phyloP scores from a whole-genome alignment of 2,888 invertebrate species.

The Melinaea marsaeus region DNA sequence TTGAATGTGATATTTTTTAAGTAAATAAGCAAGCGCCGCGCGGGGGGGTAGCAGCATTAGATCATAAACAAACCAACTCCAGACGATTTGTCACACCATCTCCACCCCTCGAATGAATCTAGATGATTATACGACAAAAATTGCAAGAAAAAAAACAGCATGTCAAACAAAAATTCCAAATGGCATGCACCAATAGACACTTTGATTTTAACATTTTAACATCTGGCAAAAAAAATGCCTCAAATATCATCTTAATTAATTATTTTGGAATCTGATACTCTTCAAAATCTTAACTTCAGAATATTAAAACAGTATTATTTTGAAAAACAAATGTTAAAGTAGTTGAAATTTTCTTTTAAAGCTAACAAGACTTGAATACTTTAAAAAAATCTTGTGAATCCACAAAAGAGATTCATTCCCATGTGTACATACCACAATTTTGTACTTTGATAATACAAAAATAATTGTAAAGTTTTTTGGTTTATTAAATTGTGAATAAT shows the following conservation, averaged over 20 bases:
- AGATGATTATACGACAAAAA: not conserved
- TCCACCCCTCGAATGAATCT: conserved; percentile 52
- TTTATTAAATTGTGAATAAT: conserved; percentile 18
- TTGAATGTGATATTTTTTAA: conserved; percentile 63
- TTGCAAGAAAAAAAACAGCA: not conserved
- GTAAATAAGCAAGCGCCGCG: conserved; percentile 49
- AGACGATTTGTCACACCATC: conserved; percentile 51
- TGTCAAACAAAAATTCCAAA: conserved; percentile 1
- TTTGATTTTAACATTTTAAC: not conserved
- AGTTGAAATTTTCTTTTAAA: too few species aligned
- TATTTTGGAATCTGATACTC: too few species aligned
- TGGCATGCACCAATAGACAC: not conserved
- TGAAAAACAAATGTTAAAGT: too few species aligned
- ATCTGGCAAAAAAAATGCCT: not conserved
- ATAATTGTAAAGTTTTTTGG: conserved; percentile 22
- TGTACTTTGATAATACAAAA: conserved; percentile 33
- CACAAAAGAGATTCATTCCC: conserved; percentile 39
- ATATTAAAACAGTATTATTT: too few species aligned
- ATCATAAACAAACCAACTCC: conserved; percentile 41
- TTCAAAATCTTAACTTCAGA: too few species aligned
- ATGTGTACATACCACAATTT: conserved; percentile 55
- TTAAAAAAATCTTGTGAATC: not conserved
- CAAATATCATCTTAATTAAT: not conserved
- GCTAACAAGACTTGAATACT: too few species aligned
- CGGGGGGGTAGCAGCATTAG: conserved; percentile 41